A percentile compares a stretch with the other conserved stretches of the same genome.
Conservation (phyloP, 2,888 invertebrate species). For the Agriopis aurantiaria region DNA sequence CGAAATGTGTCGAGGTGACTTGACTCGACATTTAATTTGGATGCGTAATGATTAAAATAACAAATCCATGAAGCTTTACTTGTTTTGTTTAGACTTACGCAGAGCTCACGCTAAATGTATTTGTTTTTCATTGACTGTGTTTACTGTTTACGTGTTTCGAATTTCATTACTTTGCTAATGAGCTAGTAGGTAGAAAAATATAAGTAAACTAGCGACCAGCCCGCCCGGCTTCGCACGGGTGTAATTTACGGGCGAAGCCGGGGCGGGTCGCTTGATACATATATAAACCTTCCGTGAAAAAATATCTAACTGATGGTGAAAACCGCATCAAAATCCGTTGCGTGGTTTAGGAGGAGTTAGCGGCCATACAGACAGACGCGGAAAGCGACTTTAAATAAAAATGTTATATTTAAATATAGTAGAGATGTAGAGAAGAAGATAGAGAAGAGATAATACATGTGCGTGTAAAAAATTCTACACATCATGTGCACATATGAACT, state of each 20-base stretch:
- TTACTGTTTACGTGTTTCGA: conserved; percentile 18
- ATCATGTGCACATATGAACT: not conserved
- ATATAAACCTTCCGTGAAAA: too few relatives aligned
- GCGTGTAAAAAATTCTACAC: not conserved
- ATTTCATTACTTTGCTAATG: conserved; percentile 19
- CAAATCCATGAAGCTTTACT: conserved; percentile 5
- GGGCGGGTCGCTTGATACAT: too few relatives aligned
- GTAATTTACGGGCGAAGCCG: too few relatives aligned
- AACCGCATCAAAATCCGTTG: too few relatives aligned
- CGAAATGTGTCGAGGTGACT: conserved; percentile 42
- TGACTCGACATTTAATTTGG: conserved; percentile 17
- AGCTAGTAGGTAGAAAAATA: not conserved
- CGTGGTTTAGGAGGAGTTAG: too few relatives aligned
- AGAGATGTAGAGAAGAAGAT: too few relatives aligned
- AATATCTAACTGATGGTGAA: too few relatives aligned
- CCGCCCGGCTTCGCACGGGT: too few relatives aligned
- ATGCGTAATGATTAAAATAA: conserved; percentile 12
- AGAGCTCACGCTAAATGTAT: conserved; percentile 6
- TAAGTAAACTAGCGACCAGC: too few relatives aligned
- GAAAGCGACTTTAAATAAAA: too few relatives aligned
- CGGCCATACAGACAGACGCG: too few relatives aligned
- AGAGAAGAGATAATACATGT: not conserved
- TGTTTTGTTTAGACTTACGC: not conserved
- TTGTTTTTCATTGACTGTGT: conserved; percentile 16
- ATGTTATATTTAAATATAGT: too few relatives aligned